phyloP scores from a whole-genome alignment of 2,797 vertebrate species.

The Triplophysa bombifrons region DNA sequence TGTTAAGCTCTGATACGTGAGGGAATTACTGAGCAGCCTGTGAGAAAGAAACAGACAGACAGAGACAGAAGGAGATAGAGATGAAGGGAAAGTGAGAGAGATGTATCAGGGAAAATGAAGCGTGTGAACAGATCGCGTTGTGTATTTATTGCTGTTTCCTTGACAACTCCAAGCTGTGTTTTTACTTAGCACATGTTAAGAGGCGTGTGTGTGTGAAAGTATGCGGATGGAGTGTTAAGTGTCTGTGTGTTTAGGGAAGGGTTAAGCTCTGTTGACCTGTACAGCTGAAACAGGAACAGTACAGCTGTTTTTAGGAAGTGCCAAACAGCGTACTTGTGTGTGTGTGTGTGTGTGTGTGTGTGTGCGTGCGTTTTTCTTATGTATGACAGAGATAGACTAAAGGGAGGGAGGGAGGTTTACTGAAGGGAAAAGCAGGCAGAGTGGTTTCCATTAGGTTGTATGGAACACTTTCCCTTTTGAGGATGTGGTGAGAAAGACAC shows the following conservation, averaged over 20 bases:
- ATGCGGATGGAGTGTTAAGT: conserved; percentile 17
- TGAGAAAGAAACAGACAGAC: conserved; percentile 3
- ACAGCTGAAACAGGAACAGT: conserved; percentile 40
- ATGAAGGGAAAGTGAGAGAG: conserved; percentile 23
- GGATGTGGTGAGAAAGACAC: conserved; percentile 54
- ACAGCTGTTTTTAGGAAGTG: conserved; percentile 49
- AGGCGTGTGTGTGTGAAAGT: conserved; percentile 18
- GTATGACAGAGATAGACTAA: conserved; percentile 25
- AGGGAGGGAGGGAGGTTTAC: conserved; percentile 30
- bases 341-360: background rate
- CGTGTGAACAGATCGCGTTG: conserved; percentile 27
- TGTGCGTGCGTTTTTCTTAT: conserved; percentile 13
- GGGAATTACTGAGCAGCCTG: conserved; percentile 53
- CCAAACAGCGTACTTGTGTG: conserved; percentile 24
- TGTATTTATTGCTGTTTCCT: conserved; percentile 59
- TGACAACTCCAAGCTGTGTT: conserved; percentile 58
- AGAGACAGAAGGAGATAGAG: conserved; percentile 26
- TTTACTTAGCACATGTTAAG: conserved; percentile 51
- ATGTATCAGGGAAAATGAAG: conserved; percentile 37
- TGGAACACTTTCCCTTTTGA: conserved; percentile 60
- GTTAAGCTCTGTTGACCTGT: conserved; percentile 54
- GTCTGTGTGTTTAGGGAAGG: conserved; percentile 19
- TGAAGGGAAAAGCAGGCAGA: conserved; percentile 46
- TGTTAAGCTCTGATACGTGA: conserved; percentile 52
- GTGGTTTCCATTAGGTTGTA: conserved; percentile 57